phyloP scores from a whole-genome alignment of 2,888 invertebrate genomes.

The Holacanthella duospinosa region DNA sequence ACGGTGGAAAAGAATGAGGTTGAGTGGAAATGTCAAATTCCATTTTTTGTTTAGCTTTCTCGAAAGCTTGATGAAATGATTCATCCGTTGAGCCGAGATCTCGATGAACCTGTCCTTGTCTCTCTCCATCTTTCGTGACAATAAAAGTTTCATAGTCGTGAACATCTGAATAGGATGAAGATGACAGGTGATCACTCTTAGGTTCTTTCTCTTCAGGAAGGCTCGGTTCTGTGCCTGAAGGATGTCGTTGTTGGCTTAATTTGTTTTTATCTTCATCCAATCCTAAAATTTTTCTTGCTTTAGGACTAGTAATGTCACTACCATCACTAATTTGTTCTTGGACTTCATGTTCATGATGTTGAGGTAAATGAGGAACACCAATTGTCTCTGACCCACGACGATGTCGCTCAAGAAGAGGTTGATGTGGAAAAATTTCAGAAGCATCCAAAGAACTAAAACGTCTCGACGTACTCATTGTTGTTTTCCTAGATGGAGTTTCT shows the following conservation, averaged over 20 bases:
- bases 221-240: not conserved
- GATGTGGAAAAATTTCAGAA: not conserved
- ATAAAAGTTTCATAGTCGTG: not conserved
- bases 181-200: too few species aligned
- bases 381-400: conserved; percentile 1
- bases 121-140: not conserved
- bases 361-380: not conserved
- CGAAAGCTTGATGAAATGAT: too few species aligned
- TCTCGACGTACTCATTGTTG: not conserved
- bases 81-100: not conserved
- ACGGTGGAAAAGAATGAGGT: not conserved
- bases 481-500: not conserved
- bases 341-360: not conserved
- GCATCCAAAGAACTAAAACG: not conserved
- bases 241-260: too few species aligned
- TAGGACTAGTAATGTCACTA: not conserved
- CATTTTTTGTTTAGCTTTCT: too few species aligned
- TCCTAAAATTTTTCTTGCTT: not conserved
- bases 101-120: not conserved
- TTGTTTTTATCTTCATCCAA: not conserved
- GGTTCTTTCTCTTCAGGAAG: too few species aligned
- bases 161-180: not conserved
- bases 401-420: not conserved
- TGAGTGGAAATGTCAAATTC: too few species aligned
- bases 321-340: not conserved